These are phyloP conservation scores for Chrysochloris asiatica DNA, from an alignment of 2,113 vertebrate species.

Conservation along the genomic window DNA sequence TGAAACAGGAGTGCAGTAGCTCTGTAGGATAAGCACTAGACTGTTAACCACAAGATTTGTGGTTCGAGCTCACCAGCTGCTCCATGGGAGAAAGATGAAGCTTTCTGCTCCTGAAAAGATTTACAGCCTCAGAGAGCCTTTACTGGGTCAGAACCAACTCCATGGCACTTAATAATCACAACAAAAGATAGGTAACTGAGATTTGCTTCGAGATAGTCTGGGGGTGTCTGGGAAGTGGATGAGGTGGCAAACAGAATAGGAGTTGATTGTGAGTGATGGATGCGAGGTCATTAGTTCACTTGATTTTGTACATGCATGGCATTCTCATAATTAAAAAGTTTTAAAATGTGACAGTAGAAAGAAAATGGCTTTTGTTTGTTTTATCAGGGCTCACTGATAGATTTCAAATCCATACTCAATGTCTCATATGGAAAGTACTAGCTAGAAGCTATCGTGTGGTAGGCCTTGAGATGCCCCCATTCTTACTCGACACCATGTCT, in stretches of 20 bases:
- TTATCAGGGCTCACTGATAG: background rate
- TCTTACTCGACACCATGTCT: too few species aligned
- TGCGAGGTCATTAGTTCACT: background rate
- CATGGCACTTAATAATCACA: too few species aligned
- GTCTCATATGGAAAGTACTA: background rate
- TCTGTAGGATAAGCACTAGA: too few species aligned
- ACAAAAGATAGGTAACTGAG: background rate
- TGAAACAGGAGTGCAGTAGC: background rate
- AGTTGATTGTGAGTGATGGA: background rate
- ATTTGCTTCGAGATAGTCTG: conserved; percentile 19
- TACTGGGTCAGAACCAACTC: too few species aligned
- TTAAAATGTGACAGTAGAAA: conserved; percentile 1
- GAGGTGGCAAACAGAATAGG: too few species aligned
- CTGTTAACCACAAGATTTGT: too few species aligned
- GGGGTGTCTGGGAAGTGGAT: background rate
- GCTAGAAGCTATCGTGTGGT: background rate
- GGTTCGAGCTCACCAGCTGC: too few species aligned
- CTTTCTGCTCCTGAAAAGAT: too few species aligned
- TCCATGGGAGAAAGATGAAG: too few species aligned
- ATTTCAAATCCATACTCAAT: conserved; percentile 26
- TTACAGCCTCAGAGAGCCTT: too few species aligned
- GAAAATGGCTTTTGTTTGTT: background rate
- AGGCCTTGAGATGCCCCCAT: too few species aligned
- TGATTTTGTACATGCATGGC: background rate
- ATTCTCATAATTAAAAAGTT: background rate